These are phyloP conservation scores for Emydura subglobosa DNA, from an alignment of 2,113 vertebrate genomes.

Conservation along the genomic window DNA sequence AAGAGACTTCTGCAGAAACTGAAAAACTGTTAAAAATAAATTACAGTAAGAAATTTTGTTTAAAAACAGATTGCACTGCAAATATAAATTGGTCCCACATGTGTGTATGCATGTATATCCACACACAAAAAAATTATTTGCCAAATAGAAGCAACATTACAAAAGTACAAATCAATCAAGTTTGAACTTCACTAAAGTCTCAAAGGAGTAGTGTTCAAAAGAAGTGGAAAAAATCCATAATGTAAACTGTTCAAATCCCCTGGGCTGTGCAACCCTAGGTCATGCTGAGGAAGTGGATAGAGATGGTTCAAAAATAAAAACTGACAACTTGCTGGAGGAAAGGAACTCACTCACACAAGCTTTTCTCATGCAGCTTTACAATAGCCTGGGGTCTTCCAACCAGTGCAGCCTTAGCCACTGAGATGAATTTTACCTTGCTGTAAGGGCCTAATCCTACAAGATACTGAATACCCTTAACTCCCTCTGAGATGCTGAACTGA, in stretches of 20 bases:
- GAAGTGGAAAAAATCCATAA: neutral
- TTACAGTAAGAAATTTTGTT: neutral
- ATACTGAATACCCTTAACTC: fast-evolving
- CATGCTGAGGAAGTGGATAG: neutral
- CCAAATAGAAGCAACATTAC: neutral
- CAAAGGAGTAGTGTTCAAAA: neutral
- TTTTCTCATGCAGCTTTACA: neutral
- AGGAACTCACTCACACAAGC: neutral
- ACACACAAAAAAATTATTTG: neutral
- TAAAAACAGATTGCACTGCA: neutral
- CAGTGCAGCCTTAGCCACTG: neutral
- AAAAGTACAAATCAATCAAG: neutral
- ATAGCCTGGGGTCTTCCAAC: neutral
- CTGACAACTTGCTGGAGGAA: neutral
- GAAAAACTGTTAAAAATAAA: slow-evolving; percentile 83
- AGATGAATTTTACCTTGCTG: neutral
- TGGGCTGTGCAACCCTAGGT: neutral
- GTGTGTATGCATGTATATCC: neutral
- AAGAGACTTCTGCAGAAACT: slow-evolving; percentile 87
- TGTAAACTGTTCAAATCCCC: neutral
- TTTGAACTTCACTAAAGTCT: neutral
- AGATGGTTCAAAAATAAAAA: neutral
- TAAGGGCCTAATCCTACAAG: neutral
- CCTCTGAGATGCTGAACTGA: neutral
- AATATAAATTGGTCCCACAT: too few species aligned